phyloP scores from a whole-genome alignment of 2,797 vertebrate genomes.

The Heteromormyrus szaboi region DNA sequence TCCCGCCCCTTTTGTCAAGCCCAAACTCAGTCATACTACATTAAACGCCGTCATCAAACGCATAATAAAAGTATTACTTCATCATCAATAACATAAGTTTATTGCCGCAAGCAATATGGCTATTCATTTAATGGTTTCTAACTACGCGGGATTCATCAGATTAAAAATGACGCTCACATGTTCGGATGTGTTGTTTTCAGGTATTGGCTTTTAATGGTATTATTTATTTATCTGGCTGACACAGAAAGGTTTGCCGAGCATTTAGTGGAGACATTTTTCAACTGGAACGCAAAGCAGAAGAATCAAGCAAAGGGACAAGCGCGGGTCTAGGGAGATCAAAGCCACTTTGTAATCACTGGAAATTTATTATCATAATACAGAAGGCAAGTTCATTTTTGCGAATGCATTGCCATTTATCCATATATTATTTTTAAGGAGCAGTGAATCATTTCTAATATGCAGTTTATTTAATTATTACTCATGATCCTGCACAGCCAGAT shows the following conservation, averaged over 20 bases:
- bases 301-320: background rate
- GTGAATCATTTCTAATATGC: background rate
- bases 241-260: background rate
- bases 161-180: background rate
- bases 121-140: background rate
- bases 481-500: background rate
- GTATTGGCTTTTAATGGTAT: background rate
- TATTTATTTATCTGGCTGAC: background rate
- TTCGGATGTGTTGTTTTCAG: background rate
- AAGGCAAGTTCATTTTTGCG: background rate
- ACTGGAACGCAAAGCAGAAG: background rate
- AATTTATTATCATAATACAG: background rate
- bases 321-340: background rate
- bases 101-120: background rate
- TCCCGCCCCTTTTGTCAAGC: background rate
- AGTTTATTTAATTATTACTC: background rate
- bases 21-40: background rate
- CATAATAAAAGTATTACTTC: constrained; percentile 10
- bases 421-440: background rate
- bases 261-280: background rate
- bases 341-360: background rate
- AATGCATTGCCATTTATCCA: background rate
- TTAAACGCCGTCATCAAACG: background rate
- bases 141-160: background rate
- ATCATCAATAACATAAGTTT: constrained; percentile 9